These are phyloP conservation scores for Sebastes wilsoni DNA, from an alignment of 2,797 vertebrate genomes.

Conservation along the genomic window DNA sequence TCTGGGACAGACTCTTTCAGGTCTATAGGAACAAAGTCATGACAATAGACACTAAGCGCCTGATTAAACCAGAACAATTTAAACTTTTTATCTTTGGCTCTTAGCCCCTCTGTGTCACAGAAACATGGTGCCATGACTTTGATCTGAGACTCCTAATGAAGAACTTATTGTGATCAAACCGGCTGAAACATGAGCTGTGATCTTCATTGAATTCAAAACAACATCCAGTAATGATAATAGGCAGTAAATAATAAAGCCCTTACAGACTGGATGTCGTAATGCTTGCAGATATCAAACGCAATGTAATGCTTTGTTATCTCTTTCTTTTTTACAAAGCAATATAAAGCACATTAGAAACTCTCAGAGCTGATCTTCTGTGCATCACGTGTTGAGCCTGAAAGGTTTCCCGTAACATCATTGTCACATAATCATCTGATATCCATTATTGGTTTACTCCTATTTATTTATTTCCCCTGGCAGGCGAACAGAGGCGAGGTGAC, in stretches of 20 bases:
- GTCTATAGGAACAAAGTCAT: conserved; percentile 26
- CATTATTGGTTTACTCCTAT: conserved; percentile 67
- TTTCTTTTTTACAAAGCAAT: not conserved
- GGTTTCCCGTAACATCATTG: conserved; percentile 57
- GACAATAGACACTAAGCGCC: conserved; percentile 21
- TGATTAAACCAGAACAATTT: conserved; percentile 20
- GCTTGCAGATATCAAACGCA: not conserved
- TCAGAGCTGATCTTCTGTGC: conserved; percentile 22
- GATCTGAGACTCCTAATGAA: not conserved
- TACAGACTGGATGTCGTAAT: not conserved
- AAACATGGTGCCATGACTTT: not conserved
- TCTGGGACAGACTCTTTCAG: conserved; percentile 8
- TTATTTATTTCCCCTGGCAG: conserved; percentile 67
- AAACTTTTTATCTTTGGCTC: not conserved
- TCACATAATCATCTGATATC: conserved; percentile 72
- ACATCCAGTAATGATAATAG: not conserved
- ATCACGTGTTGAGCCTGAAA: conserved; percentile 52
- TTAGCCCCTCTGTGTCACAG: not conserved
- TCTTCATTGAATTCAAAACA: conserved; percentile 9
- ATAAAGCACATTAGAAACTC: not conserved
- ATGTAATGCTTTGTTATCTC: not conserved
- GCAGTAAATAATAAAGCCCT: not conserved
- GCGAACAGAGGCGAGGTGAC: conserved; percentile 55
- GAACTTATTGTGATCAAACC: conserved; percentile 8
- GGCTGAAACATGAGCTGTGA: not conserved